Percentiles rank a stretch among this genome's conserved stretches.
These are phyloP conservation scores for Craniophora ligustri DNA, from an alignment of 2,888 invertebrate genomes.

Conservation along the genomic window DNA sequence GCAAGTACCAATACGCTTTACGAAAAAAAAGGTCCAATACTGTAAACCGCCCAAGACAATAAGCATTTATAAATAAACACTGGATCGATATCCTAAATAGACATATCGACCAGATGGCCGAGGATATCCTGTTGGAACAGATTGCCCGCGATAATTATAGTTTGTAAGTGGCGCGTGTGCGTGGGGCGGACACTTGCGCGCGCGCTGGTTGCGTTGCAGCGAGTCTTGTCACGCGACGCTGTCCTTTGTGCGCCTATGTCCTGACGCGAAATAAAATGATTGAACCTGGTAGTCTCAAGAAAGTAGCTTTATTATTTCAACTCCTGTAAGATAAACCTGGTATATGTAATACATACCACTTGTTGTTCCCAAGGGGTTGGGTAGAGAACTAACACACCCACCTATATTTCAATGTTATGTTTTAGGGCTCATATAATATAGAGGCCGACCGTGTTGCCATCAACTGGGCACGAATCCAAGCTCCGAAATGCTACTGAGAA, in stretches of 20 bases:
- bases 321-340: no score
- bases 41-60: slow-evolving; percentile 61
- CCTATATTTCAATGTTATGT: no score
- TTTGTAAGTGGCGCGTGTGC: slow-evolving; percentile 71
- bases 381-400: no score
- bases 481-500: no score
- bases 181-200: slow-evolving; percentile 48
- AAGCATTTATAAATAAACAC: slow-evolving; percentile 63
- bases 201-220: slow-evolving; percentile 24
- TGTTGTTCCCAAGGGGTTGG: no score
- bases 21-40: slow-evolving; percentile 16
- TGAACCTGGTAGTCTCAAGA: not conserved
- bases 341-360: no score
- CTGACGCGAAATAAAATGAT: not conserved
- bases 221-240: slow-evolving; percentile 40
- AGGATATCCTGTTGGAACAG: slow-evolving; percentile 85
- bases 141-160: slow-evolving; percentile 81
- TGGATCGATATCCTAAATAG: slow-evolving; percentile 68
- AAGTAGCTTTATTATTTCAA: no score
- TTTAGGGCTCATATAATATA: no score
- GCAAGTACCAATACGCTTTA: slow-evolving; percentile 16
- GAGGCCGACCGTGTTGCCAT: no score
- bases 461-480: no score
- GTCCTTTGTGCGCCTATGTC: slow-evolving; percentile 21
- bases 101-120: slow-evolving; percentile 81